Conservation (phyloP, 2,113 vertebrate species). For the Pitta sordida region DNA sequence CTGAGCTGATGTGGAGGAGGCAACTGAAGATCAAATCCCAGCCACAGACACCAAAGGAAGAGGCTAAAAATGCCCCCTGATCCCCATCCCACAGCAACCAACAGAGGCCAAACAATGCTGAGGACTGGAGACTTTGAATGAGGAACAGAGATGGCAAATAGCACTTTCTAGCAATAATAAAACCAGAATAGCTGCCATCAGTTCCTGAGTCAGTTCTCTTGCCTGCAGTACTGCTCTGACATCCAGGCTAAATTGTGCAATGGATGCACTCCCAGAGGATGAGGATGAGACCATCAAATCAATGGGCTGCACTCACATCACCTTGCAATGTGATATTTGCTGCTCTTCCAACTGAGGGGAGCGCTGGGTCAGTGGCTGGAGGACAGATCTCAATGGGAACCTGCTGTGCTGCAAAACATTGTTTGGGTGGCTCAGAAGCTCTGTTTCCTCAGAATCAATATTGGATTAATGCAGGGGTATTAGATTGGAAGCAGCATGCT, state of each 20-base stretch:
- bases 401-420: background rate
- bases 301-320: background rate
- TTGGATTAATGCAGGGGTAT: background rate
- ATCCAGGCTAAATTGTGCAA: background rate
- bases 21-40: background rate
- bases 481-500: background rate
- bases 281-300: background rate
- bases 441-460: background rate
- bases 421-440: slow-evolving; percentile 1
- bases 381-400: background rate
- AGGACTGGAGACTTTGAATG: background rate
- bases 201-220: background rate
- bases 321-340: background rate
- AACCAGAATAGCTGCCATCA: background rate
- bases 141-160: background rate
- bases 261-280: background rate
- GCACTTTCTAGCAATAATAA: background rate
- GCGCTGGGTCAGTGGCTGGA: background rate
- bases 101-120: background rate
- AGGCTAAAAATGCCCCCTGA: background rate
- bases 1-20: background rate
- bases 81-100: background rate
- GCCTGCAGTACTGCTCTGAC: background rate
- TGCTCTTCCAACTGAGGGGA: background rate
- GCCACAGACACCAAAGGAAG: background rate